phyloP scores from a whole-genome alignment of 2,888 invertebrate species.

The Pseudolycoriella hygida region DNA sequence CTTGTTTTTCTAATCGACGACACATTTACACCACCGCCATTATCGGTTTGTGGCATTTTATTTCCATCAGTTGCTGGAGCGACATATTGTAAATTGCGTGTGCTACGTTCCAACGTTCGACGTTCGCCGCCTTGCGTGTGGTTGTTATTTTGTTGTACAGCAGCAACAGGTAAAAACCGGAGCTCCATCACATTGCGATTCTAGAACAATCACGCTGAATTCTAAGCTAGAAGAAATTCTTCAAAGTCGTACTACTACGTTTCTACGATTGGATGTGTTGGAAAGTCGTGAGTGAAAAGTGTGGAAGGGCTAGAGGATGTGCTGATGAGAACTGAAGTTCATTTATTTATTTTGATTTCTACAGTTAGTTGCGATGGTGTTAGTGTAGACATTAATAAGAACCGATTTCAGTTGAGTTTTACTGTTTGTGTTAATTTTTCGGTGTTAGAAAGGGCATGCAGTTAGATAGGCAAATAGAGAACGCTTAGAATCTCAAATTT shows the following conservation, averaged over 20 bases:
- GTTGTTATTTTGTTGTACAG: conserved; percentile 9
- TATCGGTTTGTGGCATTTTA: not conserved
- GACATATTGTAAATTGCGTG: conserved; percentile 18
- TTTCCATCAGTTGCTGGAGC: conserved; percentile 15
- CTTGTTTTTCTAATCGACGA: conserved; percentile 25
- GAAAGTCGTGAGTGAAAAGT: not conserved
- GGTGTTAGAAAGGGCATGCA: no score
- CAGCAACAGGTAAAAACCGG: conserved; percentile 22
- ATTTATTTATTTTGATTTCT: not conserved
- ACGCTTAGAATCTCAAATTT: no score
- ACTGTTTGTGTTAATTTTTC: no score
- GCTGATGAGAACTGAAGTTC: no score
- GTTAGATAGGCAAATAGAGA: no score
- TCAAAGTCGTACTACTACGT: conserved; percentile 16
- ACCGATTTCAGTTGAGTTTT: no score
- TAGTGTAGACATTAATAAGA: no score
- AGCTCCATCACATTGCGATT: conserved; percentile 29
- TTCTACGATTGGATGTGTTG: conserved; percentile 11
- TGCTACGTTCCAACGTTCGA: conserved; percentile 23
- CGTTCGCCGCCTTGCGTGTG: conserved; percentile 10
- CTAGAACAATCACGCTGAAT: conserved; percentile 27
- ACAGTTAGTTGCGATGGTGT: no score
- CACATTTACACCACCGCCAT: conserved; percentile 13
- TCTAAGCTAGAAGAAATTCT: conserved; percentile 19
- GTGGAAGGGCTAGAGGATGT: conserved; percentile 1